Evolutionary conservation across 1,140 invertebrate genomes (phyloP).

Genomic region (Heliconius melpomene): DNA sequence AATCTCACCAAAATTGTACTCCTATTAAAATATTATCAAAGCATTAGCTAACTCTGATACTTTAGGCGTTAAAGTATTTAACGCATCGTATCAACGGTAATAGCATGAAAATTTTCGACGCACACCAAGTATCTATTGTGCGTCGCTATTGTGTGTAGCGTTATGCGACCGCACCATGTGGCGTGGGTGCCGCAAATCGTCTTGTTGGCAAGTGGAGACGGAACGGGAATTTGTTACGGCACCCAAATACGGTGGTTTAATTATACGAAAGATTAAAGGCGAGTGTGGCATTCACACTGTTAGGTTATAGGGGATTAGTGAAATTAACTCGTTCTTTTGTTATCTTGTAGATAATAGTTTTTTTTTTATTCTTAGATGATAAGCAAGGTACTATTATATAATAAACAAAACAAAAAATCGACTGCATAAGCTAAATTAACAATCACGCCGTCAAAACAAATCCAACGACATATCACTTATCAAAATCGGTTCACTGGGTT

Average conservation of each 20-base stretch:
- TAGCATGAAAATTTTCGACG: background rate
- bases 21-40: background rate
- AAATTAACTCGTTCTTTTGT: background rate
- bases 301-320: background rate
- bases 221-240: constrained; percentile 40
- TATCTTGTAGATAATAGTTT: background rate
- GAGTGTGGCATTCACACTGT: background rate
- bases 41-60: background rate
- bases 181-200: constrained; percentile 43
- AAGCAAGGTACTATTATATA: too few relatives aligned
- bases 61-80: background rate
- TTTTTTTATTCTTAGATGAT: background rate
- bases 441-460: too few relatives aligned
- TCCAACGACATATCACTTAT: too few relatives aligned
- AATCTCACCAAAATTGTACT: too few relatives aligned
- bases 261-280: constrained; percentile 48
- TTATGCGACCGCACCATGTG: constrained; percentile 32
- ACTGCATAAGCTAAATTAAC: too few relatives aligned
- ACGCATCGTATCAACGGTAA: background rate
- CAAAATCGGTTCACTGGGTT: too few relatives aligned
- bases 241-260: constrained; percentile 41
- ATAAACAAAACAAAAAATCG: too few relatives aligned
- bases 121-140: background rate
- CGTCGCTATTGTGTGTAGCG: constrained; percentile 15
- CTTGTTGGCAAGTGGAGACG: constrained; percentile 40